phyloP scores from a whole-genome alignment of 2,888 invertebrate genomes.

The Blomia tropicalis region DNA sequence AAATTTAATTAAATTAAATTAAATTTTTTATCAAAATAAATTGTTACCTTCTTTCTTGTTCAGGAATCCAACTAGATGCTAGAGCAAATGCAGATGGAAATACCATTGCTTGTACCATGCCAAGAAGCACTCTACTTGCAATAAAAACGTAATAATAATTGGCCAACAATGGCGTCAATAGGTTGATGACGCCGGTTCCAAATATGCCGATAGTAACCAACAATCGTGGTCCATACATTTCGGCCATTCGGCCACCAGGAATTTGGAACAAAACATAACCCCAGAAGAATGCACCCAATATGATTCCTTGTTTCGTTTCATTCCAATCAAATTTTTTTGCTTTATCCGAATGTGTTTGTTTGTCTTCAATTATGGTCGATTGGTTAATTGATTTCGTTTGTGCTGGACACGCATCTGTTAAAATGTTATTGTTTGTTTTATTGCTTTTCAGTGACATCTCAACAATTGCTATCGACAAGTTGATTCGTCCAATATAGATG shows the following conservation, averaged over 20 bases:
- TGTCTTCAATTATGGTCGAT: not conserved
- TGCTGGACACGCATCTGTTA: not conserved
- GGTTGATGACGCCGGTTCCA: slow-evolving; percentile 25
- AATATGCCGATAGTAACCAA: slow-evolving; percentile 21
- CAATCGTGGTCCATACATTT: slow-evolving; percentile 25
- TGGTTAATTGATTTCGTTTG: not conserved
- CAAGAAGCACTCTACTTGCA: slow-evolving; percentile 11
- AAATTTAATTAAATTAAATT: too few species aligned
- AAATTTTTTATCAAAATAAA: too few species aligned
- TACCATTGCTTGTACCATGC: slow-evolving; percentile 4
- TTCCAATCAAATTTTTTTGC: slow-evolving; percentile 23
- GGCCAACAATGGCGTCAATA: slow-evolving; percentile 27
- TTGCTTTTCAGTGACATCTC: not conserved
- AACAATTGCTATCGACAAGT: not conserved
- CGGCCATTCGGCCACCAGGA: slow-evolving; percentile 26
- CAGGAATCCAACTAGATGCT: slow-evolving; percentile 13
- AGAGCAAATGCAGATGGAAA: slow-evolving; percentile 1
- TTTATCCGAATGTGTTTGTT: not conserved
- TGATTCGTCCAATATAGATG: not conserved
- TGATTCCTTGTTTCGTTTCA: slow-evolving; percentile 27
- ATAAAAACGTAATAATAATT: not conserved
- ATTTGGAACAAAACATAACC: slow-evolving; percentile 28
- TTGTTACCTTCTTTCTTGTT: not conserved
- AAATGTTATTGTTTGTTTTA: not conserved
- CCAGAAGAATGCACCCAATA: slow-evolving; percentile 29